Evolutionary conservation across 2,113 vertebrate genomes (phyloP), one percentile per base, ranked within the genome.

Genomic region (Sinosuthora webbiana): DNA sequence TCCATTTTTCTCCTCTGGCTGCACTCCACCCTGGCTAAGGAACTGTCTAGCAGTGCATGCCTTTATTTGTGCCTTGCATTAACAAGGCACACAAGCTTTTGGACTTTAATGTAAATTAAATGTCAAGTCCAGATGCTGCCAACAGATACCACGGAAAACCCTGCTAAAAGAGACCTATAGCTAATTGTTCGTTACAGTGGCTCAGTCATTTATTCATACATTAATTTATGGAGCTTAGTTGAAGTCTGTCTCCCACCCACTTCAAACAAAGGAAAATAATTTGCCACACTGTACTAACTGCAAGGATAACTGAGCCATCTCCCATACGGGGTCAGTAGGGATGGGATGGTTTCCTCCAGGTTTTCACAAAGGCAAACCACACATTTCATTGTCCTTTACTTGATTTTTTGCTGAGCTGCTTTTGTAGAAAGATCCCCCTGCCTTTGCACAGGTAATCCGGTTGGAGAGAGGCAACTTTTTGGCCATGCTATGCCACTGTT

Each of bases 201-300:
- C 90, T 94, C 85, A 56, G 87, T 89, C 73, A 78, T 92, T 96
- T 78, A 94, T 95, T 95, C 82, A 93, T 90, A 96, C 83, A 55
- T 96, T 97, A 92, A 96, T 97, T 97, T 97, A 94, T 55, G 83
- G 73, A 96, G 97, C 96, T 81, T 49, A 83, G 93, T 94, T 97
- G 96, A 98, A 98, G 91, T 93, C 96, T 93, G 92, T 81, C 92
- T 98, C 93, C 95, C 96, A 97, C 96, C 96, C 97, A 95, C 97
- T 97, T 97, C 97, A 98, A 95, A 98, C 98, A 98, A 98, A 98
- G 97, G 97, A 95, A 98, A 98, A 98, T 97, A 97, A 98, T 97
- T 96, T 97, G 93, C 97, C 95, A 94, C 87, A 57, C 76, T 71
- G 87, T 96, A 95, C 91, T 91, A 97, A 97, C 70, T 20, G 93